phyloP scores from a whole-genome alignment of 2,888 invertebrate genomes.

The Alsophila aescularia region DNA sequence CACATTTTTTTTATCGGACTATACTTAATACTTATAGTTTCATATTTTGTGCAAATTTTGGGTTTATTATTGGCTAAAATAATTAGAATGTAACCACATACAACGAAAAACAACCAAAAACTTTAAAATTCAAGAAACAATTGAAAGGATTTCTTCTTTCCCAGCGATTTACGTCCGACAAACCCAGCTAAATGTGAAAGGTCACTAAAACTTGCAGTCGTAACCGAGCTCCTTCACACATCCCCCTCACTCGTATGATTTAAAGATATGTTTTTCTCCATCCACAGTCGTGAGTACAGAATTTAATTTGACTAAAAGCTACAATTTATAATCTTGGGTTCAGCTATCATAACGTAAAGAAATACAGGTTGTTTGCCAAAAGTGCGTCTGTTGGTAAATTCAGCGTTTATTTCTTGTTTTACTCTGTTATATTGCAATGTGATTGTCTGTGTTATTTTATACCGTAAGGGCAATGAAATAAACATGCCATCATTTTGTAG shows the following conservation, averaged over 20 bases:
- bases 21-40: too few relatives aligned
- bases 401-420: conserved; percentile 24
- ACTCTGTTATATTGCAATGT: neutral
- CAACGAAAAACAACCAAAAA: neutral
- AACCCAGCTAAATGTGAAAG: conserved; percentile 20
- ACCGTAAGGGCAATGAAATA: too few relatives aligned
- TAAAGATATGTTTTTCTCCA: conserved; percentile 29
- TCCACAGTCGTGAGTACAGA: conserved; percentile 28
- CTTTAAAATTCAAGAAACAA: neutral
- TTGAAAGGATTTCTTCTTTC: neutral
- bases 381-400: conserved; percentile 16
- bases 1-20: too few relatives aligned
- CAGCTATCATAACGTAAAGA: conserved; percentile 30
- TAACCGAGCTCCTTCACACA: neutral
- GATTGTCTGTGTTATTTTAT: too few relatives aligned
- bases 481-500: too few relatives aligned
- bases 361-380: conserved; percentile 22
- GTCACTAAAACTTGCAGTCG: conserved; percentile 3
- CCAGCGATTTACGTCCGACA: conserved; percentile 2
- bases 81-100: neutral
- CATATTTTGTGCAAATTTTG: neutral
- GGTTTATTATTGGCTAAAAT: neutral
- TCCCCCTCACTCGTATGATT: conserved; percentile 16
- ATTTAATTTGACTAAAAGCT: conserved; percentile 55
- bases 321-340: conserved; percentile 47